phyloP scores from a whole-genome alignment of 2,888 invertebrate species.

The Chymomyza procnemis region DNA sequence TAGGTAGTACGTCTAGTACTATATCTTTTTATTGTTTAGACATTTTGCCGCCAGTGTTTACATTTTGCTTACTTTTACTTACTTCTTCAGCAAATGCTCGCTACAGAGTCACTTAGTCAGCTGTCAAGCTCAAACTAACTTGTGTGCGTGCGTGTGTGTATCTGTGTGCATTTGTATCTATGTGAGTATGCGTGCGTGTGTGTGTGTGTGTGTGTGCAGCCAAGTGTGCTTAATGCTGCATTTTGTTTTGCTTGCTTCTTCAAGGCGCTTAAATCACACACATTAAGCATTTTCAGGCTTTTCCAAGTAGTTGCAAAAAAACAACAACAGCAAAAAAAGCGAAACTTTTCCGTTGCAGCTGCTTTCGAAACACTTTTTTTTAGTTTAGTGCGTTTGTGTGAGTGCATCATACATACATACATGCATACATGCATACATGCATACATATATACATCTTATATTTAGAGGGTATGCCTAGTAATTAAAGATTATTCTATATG shows the following conservation, averaged over 20 bases:
- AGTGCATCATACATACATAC: neutral
- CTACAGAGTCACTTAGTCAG: neutral
- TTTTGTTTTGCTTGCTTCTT: constrained; percentile 2
- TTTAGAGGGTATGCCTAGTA: no score
- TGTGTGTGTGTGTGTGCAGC: neutral
- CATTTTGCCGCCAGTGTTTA: neutral
- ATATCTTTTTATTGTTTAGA: neutral
- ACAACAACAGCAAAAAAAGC: neutral
- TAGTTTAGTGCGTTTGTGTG: neutral
- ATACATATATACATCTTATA: neutral
- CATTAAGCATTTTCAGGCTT: neutral
- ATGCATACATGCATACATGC: neutral
- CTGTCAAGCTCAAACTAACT: neutral
- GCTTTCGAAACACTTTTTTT: neutral
- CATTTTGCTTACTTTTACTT: neutral
- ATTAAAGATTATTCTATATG: no score
- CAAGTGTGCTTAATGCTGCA: neutral
- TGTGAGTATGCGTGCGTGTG: constrained; percentile 2
- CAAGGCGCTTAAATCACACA: neutral
- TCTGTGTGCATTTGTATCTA: neutral
- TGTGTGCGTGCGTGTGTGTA: neutral
- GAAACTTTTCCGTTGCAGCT: neutral
- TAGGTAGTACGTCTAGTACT: neutral
- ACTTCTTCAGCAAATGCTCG: neutral
- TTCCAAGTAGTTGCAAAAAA: neutral